phyloP scores from a whole-genome alignment of 2,113 vertebrate species.

The Plectropomus leopardus region DNA sequence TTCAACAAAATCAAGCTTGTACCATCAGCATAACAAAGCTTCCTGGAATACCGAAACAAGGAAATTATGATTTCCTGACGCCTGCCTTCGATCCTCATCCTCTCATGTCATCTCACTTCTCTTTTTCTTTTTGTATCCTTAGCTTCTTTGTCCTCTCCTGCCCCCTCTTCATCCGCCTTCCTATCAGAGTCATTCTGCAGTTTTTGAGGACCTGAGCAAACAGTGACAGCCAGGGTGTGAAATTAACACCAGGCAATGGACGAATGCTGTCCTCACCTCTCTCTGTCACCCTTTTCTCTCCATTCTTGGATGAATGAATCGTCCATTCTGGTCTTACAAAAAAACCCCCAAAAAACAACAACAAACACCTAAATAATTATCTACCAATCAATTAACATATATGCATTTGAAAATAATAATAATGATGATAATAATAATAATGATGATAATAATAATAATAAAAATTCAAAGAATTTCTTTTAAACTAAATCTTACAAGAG shows the following conservation, averaged over 20 bases:
- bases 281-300: background rate
- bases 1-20: background rate
- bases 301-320: background rate
- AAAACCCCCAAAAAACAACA: background rate
- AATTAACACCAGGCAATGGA: conserved; percentile 34
- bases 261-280: background rate
- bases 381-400: background rate
- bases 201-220: conserved; percentile 35
- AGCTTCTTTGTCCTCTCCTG: background rate
- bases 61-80: background rate
- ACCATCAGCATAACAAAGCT: conserved; percentile 1
- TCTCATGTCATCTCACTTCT: background rate
- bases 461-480: background rate
- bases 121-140: background rate
- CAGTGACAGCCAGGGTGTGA: conserved; percentile 50
- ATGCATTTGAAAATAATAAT: too few relatives aligned
- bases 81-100: background rate
- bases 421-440: too few relatives aligned
- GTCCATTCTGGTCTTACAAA: background rate
- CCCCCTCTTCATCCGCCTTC: background rate
- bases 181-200: conserved; percentile 13
- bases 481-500: too few relatives aligned
- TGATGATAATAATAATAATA: too few relatives aligned
- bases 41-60: background rate
- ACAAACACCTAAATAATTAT: background rate